Conservation (phyloP, 2,888 invertebrate species). For the Iselma pallidipennis region DNA sequence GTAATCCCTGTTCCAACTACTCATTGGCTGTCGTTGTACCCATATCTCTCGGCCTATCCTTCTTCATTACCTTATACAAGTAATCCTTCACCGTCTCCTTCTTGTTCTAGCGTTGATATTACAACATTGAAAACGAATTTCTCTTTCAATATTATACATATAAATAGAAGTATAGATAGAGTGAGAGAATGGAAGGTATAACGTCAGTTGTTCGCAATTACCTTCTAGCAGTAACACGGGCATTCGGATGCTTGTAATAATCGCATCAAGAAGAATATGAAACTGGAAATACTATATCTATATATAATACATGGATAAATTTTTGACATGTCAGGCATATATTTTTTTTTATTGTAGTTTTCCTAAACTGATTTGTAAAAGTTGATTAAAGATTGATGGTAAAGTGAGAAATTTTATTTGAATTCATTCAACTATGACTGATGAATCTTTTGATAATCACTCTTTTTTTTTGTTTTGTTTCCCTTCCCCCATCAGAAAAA, state of each 20-base stretch:
- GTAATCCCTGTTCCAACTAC: constrained; percentile 53
- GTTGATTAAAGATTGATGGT: neutral
- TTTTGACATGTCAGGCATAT: too few relatives aligned
- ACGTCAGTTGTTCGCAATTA: neutral
- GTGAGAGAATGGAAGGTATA: neutral
- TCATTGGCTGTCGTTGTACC: constrained; percentile 53
- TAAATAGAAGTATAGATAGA: neutral
- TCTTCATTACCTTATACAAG: constrained; percentile 44
- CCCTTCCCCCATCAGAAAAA: constrained; percentile 20
- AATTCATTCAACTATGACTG: constrained; percentile 28
- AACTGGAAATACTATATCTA: neutral
- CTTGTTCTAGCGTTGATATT: constrained; percentile 37
- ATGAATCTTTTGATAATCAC: constrained; percentile 31
- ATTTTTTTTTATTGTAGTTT: too few relatives aligned
- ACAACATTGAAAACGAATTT: constrained; percentile 30
- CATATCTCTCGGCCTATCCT: constrained; percentile 47
- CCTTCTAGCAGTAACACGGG: neutral
- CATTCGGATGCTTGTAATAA: neutral
- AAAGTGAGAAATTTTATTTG: neutral
- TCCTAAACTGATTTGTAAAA: neutral
- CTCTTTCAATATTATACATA: constrained; percentile 9
- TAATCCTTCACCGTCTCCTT: constrained; percentile 33
- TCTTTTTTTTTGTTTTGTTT: constrained; percentile 18
- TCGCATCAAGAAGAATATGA: neutral
- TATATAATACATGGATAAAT: too few relatives aligned